Percentiles rank a stretch among this genome's conserved stretches.
These are phyloP conservation scores for Varecia variegata DNA, from an alignment of 2,797 vertebrate species.

Conservation along the genomic window DNA sequence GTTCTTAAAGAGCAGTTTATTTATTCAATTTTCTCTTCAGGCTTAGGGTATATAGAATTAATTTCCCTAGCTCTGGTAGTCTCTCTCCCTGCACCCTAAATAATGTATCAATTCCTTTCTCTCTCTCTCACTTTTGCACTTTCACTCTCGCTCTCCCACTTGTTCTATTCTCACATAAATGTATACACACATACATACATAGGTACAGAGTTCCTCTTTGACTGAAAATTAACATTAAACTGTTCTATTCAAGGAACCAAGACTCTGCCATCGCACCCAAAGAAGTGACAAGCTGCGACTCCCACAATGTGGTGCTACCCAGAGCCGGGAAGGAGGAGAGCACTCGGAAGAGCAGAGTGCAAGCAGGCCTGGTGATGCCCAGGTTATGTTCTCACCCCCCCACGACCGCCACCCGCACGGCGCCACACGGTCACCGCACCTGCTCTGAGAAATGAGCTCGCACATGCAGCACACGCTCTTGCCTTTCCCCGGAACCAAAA, in stretches of 20 bases:
- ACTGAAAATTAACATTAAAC: slow-evolving; percentile 81
- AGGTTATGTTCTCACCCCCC: slow-evolving; percentile 25
- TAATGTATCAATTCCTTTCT: background rate
- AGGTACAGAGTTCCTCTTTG: background rate
- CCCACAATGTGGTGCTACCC: slow-evolving; percentile 63
- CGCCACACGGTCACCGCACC: slow-evolving; percentile 67
- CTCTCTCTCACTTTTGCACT: background rate
- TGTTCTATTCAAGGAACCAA: slow-evolving; percentile 78
- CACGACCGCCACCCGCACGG: background rate
- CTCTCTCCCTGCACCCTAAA: background rate
- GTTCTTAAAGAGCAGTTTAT: background rate
- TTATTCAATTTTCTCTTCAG: background rate
- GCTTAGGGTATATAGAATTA: background rate
- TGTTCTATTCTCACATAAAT: background rate
- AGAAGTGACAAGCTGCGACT: slow-evolving; percentile 81
- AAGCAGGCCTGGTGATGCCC: background rate
- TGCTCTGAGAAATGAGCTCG: slow-evolving; percentile 63
- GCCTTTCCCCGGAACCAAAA: slow-evolving; percentile 44
- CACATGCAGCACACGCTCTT: background rate
- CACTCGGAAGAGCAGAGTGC: slow-evolving; percentile 35
- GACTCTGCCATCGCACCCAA: slow-evolving; percentile 74
- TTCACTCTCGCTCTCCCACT: background rate
- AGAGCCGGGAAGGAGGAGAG: background rate
- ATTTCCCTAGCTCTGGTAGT: background rate
- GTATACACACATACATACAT: background rate